Evolutionary conservation across 2,888 invertebrate genomes (phyloP).

Genomic region (Eristalis pertinax): DNA sequence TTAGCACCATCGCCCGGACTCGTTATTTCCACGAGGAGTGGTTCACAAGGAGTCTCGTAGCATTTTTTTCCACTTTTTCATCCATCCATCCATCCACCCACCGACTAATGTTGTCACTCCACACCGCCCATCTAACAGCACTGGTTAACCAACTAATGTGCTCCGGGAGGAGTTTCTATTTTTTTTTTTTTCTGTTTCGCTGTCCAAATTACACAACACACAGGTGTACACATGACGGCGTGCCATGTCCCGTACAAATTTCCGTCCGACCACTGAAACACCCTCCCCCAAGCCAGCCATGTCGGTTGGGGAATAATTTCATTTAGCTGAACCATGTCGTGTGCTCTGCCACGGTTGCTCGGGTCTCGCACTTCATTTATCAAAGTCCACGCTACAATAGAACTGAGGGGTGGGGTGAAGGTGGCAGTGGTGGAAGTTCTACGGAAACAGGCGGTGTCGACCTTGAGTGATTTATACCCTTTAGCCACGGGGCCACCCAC

Average conservation of each 20-base stretch:
- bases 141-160: slow-evolving; percentile 34
- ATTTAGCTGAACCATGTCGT: slow-evolving; percentile 37
- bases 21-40: background rate
- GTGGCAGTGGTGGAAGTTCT: background rate
- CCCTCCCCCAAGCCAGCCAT: background rate
- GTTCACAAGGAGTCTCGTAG: background rate
- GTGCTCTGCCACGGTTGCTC: slow-evolving; percentile 8
- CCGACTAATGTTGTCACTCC: slow-evolving; percentile 16
- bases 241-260: slow-evolving; percentile 13
- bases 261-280: background rate
- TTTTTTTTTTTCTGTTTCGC: background rate
- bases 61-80: background rate
- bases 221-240: background rate
- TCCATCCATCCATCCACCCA: background rate
- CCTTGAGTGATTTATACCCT: slow-evolving; percentile 59
- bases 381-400: slow-evolving; percentile 7
- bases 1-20: background rate
- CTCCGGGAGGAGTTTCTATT: background rate
- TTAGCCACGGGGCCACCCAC: background rate
- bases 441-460: slow-evolving; percentile 7
- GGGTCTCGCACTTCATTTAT: slow-evolving; percentile 57
- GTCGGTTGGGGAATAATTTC: slow-evolving; percentile 40
- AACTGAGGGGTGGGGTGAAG: background rate
- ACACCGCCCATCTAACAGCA: slow-evolving; percentile 4
- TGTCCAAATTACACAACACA: background rate